phyloP scores from a whole-genome alignment of 2,113 vertebrate genomes.

The Alectura lathami region DNA sequence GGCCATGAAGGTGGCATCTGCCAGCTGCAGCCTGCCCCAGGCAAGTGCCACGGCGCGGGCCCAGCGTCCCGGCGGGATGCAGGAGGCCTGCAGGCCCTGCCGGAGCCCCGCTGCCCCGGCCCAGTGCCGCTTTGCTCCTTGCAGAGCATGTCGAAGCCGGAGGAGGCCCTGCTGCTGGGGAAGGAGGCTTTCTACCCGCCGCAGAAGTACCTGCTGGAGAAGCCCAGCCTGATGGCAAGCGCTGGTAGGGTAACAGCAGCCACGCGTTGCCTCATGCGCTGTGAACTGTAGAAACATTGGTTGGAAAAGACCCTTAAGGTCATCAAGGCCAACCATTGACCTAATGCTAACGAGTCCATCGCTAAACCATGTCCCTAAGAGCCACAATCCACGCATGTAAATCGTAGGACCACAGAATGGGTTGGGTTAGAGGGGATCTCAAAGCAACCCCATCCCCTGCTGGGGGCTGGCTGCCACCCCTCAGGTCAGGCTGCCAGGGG shows the following conservation, averaged over 20 bases:
- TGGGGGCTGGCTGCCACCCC: neutral
- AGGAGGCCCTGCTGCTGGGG: constrained; percentile 85
- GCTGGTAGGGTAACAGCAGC: constrained; percentile 76
- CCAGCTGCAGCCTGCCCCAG: constrained; percentile 87
- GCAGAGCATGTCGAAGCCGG: constrained; percentile 83
- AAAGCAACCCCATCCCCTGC: neutral
- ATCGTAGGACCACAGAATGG: neutral
- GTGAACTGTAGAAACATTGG: neutral
- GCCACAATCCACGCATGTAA: neutral
- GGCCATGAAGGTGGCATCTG: constrained; percentile 92
- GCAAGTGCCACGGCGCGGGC: constrained; percentile 64
- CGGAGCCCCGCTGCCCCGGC: neutral
- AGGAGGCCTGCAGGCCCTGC: neutral
- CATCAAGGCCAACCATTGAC: neutral
- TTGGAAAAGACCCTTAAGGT: neutral
- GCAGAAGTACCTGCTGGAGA: constrained; percentile 90
- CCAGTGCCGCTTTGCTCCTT: constrained; percentile 49
- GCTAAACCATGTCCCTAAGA: neutral
- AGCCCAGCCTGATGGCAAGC: constrained; percentile 78
- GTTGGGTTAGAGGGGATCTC: neutral
- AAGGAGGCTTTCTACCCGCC: constrained; percentile 89
- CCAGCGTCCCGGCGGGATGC: neutral
- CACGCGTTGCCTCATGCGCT: neutral
- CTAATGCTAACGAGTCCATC: no score
- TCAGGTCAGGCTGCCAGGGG: neutral